Base-by-base conservation (phyloP, 2,113 vertebrate genomes). In the Pseudolaguvia tuberculata region DNA sequence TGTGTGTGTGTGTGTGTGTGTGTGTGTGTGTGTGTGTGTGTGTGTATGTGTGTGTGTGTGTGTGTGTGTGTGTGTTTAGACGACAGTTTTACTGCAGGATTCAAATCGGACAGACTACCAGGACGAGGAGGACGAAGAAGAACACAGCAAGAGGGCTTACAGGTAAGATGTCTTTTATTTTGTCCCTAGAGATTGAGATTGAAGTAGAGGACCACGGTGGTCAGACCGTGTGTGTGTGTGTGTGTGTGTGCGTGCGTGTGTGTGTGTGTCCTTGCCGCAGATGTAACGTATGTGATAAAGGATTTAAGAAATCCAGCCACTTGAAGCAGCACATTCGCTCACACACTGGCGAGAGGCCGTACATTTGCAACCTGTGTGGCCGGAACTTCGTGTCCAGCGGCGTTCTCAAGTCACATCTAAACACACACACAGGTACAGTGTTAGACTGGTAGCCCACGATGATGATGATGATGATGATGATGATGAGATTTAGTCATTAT, bases 261-360 rank as follows among this genome's bases (percentile, higher is more conserved):
- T n/a, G n/a, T 7, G 12, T 66, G 21, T n/a, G 20, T 58, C 4
- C 3, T 4, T 73, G 1, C 20, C 20, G 14, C 72, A 99, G 97
- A 74, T 99, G 97, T 83, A 92, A 58, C 42, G 94, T 95, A 81
- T 99, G 97, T 86, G 92, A 86, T 84, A 99, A 98, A 77, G 93
- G 93, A 73, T 98, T 98, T 80, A 98, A 98, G 89, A 98, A 99
- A 85, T 98, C 96, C 18, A 98, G 97, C 80, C 97, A 99, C 79
- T 87, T 98, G 85, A 99, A 99, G 85, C 97, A 99, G 79, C 96
- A 99, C 0, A 91, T 98, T 13, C 93, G 97, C 42, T 99, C 97
- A 0, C 97, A 99, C 86, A 99, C 97, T 0, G 97, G 97, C 12
- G 97, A 99, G 88, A 98, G 95, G 83, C 97, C 97, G 15, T 99